Evolutionary conservation across 2,113 vertebrate genomes (phyloP).

Genomic region (Pholis gunnellus): DNA sequence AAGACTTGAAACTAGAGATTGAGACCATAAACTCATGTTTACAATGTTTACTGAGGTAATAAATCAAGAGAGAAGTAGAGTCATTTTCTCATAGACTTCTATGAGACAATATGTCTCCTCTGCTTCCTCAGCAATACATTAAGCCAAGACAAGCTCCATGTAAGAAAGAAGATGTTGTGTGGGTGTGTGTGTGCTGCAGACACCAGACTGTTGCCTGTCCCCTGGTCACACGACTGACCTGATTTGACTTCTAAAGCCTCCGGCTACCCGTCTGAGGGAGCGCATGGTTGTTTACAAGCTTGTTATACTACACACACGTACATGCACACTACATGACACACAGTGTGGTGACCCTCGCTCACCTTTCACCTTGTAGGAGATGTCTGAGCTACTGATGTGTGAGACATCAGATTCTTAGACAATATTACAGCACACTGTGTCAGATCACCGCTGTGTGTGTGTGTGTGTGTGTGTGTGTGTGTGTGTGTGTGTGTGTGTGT

Average conservation of each 20-base stretch:
- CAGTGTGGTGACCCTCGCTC: constrained; percentile 17
- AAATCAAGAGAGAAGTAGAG: no score
- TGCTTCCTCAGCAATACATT: constrained; percentile 85
- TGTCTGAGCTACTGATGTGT: constrained; percentile 31
- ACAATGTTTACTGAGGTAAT: no score
- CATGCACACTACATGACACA: constrained; percentile 12
- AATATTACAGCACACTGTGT: not conserved
- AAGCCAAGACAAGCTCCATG: constrained; percentile 82
- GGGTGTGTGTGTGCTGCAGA: constrained; percentile 43
- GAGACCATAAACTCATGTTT: no score
- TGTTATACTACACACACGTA: constrained; percentile 6
- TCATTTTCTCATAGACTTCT: no score
- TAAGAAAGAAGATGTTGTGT: constrained; percentile 38
- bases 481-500: not conserved
- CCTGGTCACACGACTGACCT: constrained; percentile 58
- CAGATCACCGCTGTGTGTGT: no score
- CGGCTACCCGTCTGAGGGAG: constrained; percentile 34
- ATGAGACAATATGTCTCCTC: no score
- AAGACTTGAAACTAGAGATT: no score
- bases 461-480: not conserved
- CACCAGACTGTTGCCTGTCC: constrained; percentile 59
- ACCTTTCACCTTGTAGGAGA: constrained; percentile 42
- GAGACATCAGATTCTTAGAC: constrained; percentile 12
- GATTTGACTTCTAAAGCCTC: constrained; percentile 69
- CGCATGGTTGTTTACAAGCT: constrained; percentile 5